Evolutionary conservation across 1,140 invertebrate genomes (phyloP), one percentile per base, ranked within the genome.

Genomic region (Drosophila varians): DNA sequence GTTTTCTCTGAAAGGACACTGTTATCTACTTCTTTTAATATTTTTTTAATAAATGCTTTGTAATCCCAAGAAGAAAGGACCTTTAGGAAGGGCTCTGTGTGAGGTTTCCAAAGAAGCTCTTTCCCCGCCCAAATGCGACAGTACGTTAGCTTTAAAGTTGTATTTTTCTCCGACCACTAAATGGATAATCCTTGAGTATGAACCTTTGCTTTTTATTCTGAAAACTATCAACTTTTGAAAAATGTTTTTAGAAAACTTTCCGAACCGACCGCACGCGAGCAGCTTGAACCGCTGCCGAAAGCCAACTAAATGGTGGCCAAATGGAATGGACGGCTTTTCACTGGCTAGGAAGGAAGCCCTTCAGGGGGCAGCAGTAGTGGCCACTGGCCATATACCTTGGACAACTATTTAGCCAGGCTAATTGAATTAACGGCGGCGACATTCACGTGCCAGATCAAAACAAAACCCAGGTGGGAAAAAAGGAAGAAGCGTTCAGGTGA

Each of bases 301-400:
- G 82, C 80, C 74, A 90, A 89, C 86, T 89, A 73, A 89, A 87
- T 61, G 73, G 65, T 89, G 74, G 54, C 16, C 78, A 62, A 79
- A 75, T 65, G 70, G 60, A 62, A 64, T 65, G 54, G 54, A 43
- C 3, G 73, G 47, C 70, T 77, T 82, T 87, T 86, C 61, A 66
- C 74, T 57, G 57, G 53, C 56, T 26, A 58, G 52, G 47, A 64
- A 68, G 38, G 82, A 87, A 87, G 83, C 84, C 82, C 36, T 43
- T 38, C 83, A 88, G 74, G 48, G 46, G 64, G 57, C 52, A 66
- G 64, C 54, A 60, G 28, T 38, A 38, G 52, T 53, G 61, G 28
- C 26, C 48, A 38, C 60, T 53, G 61, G 28, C 26, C 48, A 49
- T 57, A 69, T 51, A 87, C 82, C 73, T 80, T 82, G 74, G 69